Percentiles rank a stretch among this genome's conserved stretches.
Evolutionary conservation across 1,140 invertebrate species (phyloP).

Genomic region (Achroia grisella): DNA sequence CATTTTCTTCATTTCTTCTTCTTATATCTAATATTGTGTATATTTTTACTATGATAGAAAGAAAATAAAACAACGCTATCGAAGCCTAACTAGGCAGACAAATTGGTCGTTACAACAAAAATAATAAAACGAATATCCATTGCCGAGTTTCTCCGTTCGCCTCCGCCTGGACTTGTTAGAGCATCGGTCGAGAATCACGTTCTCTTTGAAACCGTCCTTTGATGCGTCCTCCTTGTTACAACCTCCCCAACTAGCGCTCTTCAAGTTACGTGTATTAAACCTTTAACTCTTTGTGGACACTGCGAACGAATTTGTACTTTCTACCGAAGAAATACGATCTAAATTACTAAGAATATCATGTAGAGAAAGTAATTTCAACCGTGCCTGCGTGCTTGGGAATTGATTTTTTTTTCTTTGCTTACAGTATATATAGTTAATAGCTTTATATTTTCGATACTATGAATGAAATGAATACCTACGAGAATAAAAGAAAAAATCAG

Average conservation of each 20-base stretch:
- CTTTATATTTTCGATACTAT: no score
- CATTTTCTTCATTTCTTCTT: no score
- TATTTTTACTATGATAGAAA: background rate
- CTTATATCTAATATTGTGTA: no score
- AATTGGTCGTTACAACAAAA: background rate
- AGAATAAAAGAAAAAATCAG: no score
- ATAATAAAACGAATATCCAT: constrained; percentile 12
- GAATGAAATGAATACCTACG: no score
- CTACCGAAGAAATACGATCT: background rate
- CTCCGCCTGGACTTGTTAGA: constrained; percentile 28
- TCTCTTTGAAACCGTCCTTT: constrained; percentile 36
- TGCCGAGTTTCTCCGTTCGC: constrained; percentile 3
- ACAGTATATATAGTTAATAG: no score
- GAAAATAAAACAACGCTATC: background rate
- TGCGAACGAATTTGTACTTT: constrained; percentile 6
- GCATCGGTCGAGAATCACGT: constrained; percentile 37
- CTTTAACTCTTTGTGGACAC: constrained; percentile 26
- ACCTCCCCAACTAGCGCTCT: constrained; percentile 30
- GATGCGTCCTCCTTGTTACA: constrained; percentile 29
- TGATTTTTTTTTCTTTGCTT: constrained; percentile 28
- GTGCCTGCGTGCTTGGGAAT: constrained; percentile 29
- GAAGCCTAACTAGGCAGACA: background rate
- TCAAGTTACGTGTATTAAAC: constrained; percentile 24
- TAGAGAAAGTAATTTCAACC: constrained; percentile 29
- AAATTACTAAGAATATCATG: constrained; percentile 2